Percentiles rank a stretch among this genome's conserved stretches.
phyloP scores from a whole-genome alignment of 2,113 vertebrate genomes.

The Plestiodon gilberti region DNA sequence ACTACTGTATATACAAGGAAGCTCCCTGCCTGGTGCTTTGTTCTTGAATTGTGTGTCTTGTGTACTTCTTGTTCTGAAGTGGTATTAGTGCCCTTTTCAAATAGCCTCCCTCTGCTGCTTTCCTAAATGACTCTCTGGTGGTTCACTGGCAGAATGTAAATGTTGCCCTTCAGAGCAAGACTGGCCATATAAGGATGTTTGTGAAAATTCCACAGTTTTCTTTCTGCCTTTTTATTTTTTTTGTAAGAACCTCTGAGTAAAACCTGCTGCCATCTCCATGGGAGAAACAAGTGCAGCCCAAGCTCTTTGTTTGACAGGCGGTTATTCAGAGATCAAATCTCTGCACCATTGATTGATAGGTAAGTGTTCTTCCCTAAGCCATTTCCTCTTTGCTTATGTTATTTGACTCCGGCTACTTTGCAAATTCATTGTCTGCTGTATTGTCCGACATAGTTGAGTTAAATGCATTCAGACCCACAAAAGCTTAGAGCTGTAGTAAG shows the following conservation, averaged over 20 bases:
- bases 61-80: background rate
- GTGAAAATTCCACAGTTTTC: background rate
- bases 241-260: background rate
- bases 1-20: background rate
- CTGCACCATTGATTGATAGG: background rate
- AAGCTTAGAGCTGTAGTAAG: background rate
- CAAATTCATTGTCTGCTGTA: background rate
- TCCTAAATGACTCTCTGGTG: background rate
- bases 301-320: background rate
- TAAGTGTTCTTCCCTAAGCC: background rate
- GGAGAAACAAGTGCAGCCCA: background rate
- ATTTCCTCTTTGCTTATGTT: background rate
- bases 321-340: background rate
- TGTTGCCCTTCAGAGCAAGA: background rate
- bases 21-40: background rate
- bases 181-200: background rate
- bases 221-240: background rate
- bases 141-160: slow-evolving; percentile 4
- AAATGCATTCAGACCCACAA: background rate
- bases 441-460: background rate
- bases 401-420: background rate
- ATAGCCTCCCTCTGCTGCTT: background rate
- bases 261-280: background rate
- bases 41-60: background rate
- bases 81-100: background rate